Evolutionary conservation across 2,113 vertebrate species (phyloP), one percentile per base, ranked within the genome.

Genomic region (Colossoma macropomum): DNA sequence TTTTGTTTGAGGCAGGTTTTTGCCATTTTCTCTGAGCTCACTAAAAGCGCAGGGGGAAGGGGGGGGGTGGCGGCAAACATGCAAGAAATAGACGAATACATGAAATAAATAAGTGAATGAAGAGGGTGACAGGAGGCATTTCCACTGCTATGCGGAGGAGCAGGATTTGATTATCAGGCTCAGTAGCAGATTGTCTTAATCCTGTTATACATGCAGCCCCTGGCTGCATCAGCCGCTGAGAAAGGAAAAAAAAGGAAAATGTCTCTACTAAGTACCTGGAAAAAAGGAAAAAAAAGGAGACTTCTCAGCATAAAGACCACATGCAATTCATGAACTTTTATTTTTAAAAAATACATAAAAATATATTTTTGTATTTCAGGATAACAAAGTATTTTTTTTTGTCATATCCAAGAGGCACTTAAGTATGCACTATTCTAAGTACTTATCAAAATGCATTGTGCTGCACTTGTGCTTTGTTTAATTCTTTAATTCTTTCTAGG

Each of bases 141-240:
- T 80, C 79, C 73, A 76, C 60, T 86, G 50, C 60, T 86, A 41
- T 87, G 72, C 80, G 34, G 83, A 88, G 81, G 85, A 86, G 80
- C 34, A 30, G 78, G 81, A 87, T 92, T 88, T 88, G 86, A 89
- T 91, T 89, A 89, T 48, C 45, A 77, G 79, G 78, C 85, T 87
- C 80, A 86, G 84, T 65, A 48, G 82, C 73, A 89, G 88, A 90
- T 86, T 88, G 82, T 86, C 81, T 85, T 87, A 92, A 91, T 92
- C 87, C 81, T 81, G 86, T 91, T 89, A 87, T 69, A 88, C 86
- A 89, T 6, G 21, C 81, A 76, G 79, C 86, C 85, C 63, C 52
- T 12, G 28, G 87, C 85, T 59, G 63, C 77, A 73, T 77, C 71
- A 86, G 81, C 65, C 54, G 6, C 21, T 32, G 71, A 48, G 70